Base-by-base conservation (phyloP, 2,797 vertebrate genomes). In the Gallinago solitaria region DNA sequence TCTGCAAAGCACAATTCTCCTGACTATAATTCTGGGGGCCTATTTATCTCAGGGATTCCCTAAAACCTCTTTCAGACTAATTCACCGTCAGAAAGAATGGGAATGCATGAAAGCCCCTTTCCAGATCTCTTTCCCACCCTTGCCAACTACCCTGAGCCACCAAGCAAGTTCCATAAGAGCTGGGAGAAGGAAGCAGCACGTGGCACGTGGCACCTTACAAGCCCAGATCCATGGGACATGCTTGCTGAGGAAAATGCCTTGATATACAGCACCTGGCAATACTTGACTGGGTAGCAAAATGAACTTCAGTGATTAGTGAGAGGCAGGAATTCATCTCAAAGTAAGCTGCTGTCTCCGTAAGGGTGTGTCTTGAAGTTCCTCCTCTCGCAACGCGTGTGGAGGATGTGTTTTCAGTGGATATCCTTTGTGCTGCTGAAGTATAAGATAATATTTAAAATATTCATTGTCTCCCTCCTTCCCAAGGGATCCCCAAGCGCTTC, bases 391-490 rank as follows among this genome's bases (percentile, higher is more conserved):
- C 41, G 35, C 23, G 37, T 30, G 32, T 24, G 41, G 30, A 75
- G 16, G 56, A 39, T 23, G 25, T 48, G 23, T 70, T 94, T 80
- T 32, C 53, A 14, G 8, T 21, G 53, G 57, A 23, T 71, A 57
- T 24, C 79, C 61, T 65, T 48, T 45, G 33, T 78, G n/a, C 47
- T 65, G 60, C 64, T 19, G 41, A 83, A 88, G 54, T 61, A 43
- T 12, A 54, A 71, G 78, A 71, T 91, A 89, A 87, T 91, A 87
- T 56, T 87, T 83, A 13, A 96, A 96, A 91, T 73, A 76, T 78
- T 71, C 39, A 83, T 74, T 68, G 75, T 60, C 35, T 74, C 64
- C 27, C 74, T 48, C 50, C 27, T 75, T 67, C 82, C 82, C 65
- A 28, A 78, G 92, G 92, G 91, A 88, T 83, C 65, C 87, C 35